These are phyloP conservation scores for Trimorus sp. DNA, from an alignment of 2,888 invertebrate genomes.

Conservation along the genomic window DNA sequence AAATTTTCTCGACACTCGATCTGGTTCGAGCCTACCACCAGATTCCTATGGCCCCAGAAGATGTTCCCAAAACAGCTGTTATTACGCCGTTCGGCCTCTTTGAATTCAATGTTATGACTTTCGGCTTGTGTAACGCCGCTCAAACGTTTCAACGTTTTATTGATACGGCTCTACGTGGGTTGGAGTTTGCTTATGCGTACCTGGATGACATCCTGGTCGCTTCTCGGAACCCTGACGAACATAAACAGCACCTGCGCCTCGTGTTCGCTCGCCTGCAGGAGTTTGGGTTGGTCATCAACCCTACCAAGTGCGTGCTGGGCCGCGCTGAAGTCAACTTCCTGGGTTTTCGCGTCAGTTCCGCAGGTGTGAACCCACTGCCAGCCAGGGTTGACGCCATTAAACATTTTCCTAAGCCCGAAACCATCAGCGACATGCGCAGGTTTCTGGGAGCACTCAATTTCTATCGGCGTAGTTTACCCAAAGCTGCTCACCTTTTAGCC, in stretches of 20 bases:
- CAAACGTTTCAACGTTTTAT: no score
- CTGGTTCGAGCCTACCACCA: no score
- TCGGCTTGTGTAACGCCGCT: no score
- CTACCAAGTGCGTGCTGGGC: neutral
- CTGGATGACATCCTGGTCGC: conserved; percentile 74
- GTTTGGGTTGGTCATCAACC: conserved; percentile 44
- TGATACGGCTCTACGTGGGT: conserved; percentile 62
- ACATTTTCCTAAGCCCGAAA: conserved; percentile 20
- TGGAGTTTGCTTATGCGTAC: conserved; percentile 70
- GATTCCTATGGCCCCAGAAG: no score
- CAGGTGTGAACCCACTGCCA: conserved; percentile 31
- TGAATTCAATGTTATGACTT: no score
- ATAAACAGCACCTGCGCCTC: conserved; percentile 46
- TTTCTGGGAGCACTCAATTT: conserved; percentile 15
- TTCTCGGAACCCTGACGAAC: conserved; percentile 55
- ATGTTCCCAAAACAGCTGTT: no score
- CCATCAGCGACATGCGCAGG: conserved; percentile 33
- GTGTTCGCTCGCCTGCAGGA: conserved; percentile 51
- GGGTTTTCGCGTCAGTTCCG: neutral
- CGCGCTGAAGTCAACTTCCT: neutral
- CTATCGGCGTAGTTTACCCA: conserved; percentile 15
- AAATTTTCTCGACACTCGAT: conserved; percentile 13
- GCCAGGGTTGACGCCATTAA: conserved; percentile 35
- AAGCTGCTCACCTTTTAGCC: conserved; percentile 58
- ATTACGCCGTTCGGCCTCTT: no score